Percentiles rank a stretch among this genome's conserved stretches.
Evolutionary conservation across 2,113 vertebrate species (phyloP).

Genomic region (Ptychochromis oligacanthus): DNA sequence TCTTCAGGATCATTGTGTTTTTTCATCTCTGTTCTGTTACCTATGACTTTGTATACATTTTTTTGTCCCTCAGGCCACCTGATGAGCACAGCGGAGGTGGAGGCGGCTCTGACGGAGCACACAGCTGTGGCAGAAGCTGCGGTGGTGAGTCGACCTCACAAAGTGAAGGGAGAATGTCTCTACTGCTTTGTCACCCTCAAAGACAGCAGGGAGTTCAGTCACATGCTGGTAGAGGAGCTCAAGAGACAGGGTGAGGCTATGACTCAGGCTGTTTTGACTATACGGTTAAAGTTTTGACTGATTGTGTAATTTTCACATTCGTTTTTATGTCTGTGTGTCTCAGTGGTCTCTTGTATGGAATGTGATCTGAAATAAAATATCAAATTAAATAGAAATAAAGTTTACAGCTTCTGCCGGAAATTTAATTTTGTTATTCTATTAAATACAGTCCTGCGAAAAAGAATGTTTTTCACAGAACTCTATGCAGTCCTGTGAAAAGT

Average conservation of each 20-base stretch:
- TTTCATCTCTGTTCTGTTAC: neutral
- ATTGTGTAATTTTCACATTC: neutral
- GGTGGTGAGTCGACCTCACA: conserved; percentile 81
- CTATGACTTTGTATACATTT: neutral
- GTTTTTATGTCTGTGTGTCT: neutral
- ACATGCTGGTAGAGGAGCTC: conserved; percentile 75
- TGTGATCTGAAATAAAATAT: neutral
- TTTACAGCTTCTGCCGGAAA: neutral
- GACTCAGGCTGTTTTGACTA: neutral
- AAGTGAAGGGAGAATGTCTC: conserved; percentile 84
- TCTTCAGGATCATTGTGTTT: neutral
- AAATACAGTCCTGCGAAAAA: neutral
- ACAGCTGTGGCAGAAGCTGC: conserved; percentile 79
- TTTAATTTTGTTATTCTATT: neutral
- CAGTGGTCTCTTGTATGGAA: neutral
- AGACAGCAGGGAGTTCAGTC: conserved; percentile 76
- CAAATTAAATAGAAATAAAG: neutral
- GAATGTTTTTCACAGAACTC: too few species aligned
- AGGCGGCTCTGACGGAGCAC: conserved; percentile 79
- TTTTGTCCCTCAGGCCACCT: conserved; percentile 75
- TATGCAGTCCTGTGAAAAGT: neutral
- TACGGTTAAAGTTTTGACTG: neutral
- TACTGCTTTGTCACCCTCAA: conserved; percentile 85
- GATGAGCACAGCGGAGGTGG: conserved; percentile 84
- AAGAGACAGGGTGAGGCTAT: conserved; percentile 78